These are phyloP conservation scores for Syncerus caffer DNA, from an alignment of 2,797 vertebrate genomes.

Conservation along the genomic window DNA sequence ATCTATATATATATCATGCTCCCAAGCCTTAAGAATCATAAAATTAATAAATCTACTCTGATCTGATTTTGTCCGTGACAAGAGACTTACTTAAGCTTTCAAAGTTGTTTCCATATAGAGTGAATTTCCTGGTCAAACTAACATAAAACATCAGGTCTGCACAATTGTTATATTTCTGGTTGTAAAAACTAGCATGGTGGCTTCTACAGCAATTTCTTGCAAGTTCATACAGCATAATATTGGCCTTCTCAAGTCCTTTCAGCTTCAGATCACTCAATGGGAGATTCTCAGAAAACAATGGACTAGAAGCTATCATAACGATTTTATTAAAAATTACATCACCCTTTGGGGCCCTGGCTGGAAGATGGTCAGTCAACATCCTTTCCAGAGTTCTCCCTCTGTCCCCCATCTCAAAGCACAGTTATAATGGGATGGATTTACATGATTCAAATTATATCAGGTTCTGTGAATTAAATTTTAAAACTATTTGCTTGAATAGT, in stretches of 20 bases:
- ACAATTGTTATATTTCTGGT: background rate
- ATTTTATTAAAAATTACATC: background rate
- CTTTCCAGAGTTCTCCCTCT: background rate
- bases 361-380: background rate
- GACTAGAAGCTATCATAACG: background rate
- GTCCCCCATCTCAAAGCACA: background rate
- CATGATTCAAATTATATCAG: background rate
- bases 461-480: background rate
- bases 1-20: background rate
- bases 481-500: background rate
- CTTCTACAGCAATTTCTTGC: background rate
- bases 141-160: background rate
- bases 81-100: background rate
- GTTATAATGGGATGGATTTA: background rate
- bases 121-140: background rate
- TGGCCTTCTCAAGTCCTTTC: background rate
- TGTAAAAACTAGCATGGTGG: background rate
- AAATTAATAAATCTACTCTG: background rate
- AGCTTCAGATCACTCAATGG: background rate
- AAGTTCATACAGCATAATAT: background rate
- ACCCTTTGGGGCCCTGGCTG: background rate
- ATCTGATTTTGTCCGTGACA: background rate
- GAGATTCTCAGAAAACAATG: background rate
- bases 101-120: background rate
- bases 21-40: background rate